Conservation (phyloP, 1,140 invertebrate species). For the Drosophila arawakana region DNA sequence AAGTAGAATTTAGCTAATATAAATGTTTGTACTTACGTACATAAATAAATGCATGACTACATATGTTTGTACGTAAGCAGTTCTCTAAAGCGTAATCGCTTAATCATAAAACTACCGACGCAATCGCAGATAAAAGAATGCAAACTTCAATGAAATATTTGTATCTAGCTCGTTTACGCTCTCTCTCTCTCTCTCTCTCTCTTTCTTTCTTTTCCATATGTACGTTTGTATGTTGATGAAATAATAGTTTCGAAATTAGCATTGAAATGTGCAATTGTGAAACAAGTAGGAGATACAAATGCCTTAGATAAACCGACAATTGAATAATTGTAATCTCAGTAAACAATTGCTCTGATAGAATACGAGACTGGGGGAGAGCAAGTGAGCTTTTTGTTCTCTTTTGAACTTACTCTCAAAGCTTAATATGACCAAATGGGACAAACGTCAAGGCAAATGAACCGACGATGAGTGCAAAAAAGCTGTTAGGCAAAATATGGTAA, state of each 20-base stretch:
- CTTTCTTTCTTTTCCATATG: slow-evolving; percentile 1
- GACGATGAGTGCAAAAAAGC: slow-evolving; percentile 39
- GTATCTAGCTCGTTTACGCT: slow-evolving; percentile 13
- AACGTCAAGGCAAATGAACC: slow-evolving; percentile 46
- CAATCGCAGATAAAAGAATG: slow-evolving; percentile 65
- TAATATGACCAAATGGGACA: slow-evolving; percentile 43
- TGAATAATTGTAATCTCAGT: slow-evolving; percentile 31
- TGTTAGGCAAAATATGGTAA: slow-evolving; percentile 32
- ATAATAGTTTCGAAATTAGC: slow-evolving; percentile 53
- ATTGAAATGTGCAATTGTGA: slow-evolving; percentile 67
- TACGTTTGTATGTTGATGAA: slow-evolving; percentile 9
- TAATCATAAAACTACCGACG: slow-evolving; percentile 44
- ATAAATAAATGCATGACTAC: neutral
- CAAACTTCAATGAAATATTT: slow-evolving; percentile 60
- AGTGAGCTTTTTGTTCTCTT: slow-evolving; percentile 20
- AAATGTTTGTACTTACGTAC: neutral
- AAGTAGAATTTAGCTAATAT: slow-evolving; percentile 28
- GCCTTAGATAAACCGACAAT: slow-evolving; percentile 24
- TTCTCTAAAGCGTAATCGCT: slow-evolving; percentile 50
- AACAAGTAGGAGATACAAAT: slow-evolving; percentile 25
- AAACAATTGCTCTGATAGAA: slow-evolving; percentile 27
- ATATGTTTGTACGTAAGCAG: slow-evolving; percentile 11
- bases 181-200: neutral
- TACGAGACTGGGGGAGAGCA: neutral
- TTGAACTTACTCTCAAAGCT: slow-evolving; percentile 28